Evolutionary conservation across 1,140 invertebrate species (phyloP).

Genomic region (Glomeris maerens): DNA sequence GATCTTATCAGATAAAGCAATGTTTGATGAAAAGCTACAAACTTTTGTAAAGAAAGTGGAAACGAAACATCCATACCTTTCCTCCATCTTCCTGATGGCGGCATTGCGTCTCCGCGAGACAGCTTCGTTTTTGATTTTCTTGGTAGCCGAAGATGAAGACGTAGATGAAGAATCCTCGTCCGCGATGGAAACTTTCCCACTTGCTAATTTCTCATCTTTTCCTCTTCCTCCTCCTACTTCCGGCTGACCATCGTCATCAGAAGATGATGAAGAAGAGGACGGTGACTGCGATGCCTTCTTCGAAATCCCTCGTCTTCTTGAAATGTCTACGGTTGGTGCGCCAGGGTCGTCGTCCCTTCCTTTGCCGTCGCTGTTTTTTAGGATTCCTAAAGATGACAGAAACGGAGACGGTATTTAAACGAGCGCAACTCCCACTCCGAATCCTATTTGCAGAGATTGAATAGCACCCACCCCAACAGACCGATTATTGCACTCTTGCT

Average conservation of each 20-base stretch:
- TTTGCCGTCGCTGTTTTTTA: background rate
- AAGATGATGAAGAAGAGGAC: background rate
- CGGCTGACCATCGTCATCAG: background rate
- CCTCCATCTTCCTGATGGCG: slow-evolving; percentile 20
- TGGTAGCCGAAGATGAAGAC: slow-evolving; percentile 33
- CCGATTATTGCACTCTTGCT: no score
- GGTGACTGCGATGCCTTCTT: background rate
- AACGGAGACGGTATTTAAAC: no score
- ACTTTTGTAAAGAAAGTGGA: no score
- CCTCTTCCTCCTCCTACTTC: background rate
- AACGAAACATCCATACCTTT: slow-evolving; percentile 21
- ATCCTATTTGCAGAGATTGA: no score
- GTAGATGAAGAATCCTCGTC: background rate
- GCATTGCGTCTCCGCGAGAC: slow-evolving; percentile 29
- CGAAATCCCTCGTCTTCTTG: background rate
- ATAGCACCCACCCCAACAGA: no score
- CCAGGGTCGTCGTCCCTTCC: background rate
- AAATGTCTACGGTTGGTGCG: background rate
- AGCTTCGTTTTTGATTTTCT: slow-evolving; percentile 39
- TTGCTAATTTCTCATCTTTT: no score
- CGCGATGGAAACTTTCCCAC: slow-evolving; percentile 1
- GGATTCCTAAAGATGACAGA: no score
- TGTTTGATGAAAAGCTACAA: no score
- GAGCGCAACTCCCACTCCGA: no score
- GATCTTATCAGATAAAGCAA: no score